phyloP scores from a whole-genome alignment of 2,113 vertebrate species.

The Chinchilla lanigera region DNA sequence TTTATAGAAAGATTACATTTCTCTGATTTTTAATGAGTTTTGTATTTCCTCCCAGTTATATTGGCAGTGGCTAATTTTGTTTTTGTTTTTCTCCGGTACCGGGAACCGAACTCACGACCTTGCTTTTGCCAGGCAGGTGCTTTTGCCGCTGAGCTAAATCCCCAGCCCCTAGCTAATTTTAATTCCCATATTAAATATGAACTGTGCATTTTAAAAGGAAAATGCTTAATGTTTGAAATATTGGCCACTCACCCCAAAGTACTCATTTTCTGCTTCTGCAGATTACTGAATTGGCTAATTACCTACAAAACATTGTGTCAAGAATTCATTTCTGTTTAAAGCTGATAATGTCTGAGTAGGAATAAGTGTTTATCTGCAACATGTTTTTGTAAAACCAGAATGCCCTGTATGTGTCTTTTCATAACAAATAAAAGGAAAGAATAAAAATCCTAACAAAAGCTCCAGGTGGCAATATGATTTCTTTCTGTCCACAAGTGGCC shows the following conservation, averaged over 20 bases:
- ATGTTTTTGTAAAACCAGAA: slow-evolving; percentile 46
- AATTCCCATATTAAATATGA: slow-evolving; percentile 46
- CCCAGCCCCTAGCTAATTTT: too few species aligned
- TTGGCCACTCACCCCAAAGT: slow-evolving; percentile 31
- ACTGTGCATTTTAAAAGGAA: slow-evolving; percentile 16
- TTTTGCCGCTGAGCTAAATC: too few species aligned
- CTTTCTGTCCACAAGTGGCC: background rate
- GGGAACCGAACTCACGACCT: too few species aligned
- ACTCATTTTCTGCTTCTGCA: slow-evolving; percentile 66
- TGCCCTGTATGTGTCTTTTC: slow-evolving; percentile 31
- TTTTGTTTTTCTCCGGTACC: too few species aligned
- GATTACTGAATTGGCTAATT: slow-evolving; percentile 66
- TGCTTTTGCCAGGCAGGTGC: too few species aligned
- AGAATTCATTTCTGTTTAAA: slow-evolving; percentile 70
- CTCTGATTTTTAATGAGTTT: slow-evolving; percentile 33
- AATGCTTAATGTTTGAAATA: slow-evolving; percentile 1
- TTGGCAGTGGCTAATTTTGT: slow-evolving; percentile 50
- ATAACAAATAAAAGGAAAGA: background rate
- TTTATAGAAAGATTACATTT: slow-evolving; percentile 22
- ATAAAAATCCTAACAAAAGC: slow-evolving; percentile 10
- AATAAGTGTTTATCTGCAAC: slow-evolving; percentile 61
- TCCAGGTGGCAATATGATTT: background rate
- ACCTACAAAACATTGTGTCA: slow-evolving; percentile 46
- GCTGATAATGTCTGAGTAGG: slow-evolving; percentile 66
- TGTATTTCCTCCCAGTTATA: background rate